Conservation (phyloP, 2,797 vertebrate genomes). For the Rhinella marina region DNA sequence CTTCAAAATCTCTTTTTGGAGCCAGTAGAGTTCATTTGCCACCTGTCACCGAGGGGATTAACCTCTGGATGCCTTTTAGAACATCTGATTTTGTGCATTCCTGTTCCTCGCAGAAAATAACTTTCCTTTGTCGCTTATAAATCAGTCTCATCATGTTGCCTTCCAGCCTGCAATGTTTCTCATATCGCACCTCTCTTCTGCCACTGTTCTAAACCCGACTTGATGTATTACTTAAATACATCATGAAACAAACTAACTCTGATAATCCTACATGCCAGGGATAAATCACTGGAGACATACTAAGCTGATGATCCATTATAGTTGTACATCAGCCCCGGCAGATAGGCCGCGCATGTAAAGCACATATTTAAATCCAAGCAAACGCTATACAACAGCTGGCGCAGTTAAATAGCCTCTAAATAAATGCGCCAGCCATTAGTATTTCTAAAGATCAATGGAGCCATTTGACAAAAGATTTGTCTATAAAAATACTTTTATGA, state of each 20-base stretch:
- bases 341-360: constrained; percentile 59
- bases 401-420: constrained; percentile 57
- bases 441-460: constrained; percentile 58
- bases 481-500: constrained; percentile 60
- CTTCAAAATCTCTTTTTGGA: constrained; percentile 18
- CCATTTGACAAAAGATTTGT: constrained; percentile 56
- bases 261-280: constrained; percentile 53
- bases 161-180: constrained; percentile 33
- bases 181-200: constrained; percentile 27
- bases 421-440: constrained; percentile 55
- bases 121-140: constrained; percentile 29
- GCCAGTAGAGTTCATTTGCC: not conserved
- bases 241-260: constrained; percentile 52
- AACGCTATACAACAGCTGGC: constrained; percentile 51
- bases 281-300: constrained; percentile 53
- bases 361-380: constrained; percentile 51
- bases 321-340: constrained; percentile 48
- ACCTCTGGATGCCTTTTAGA: constrained; percentile 24
- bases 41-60: constrained; percentile 42
- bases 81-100: constrained; percentile 2
- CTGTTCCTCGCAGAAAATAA: constrained; percentile 24
- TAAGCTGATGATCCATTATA: constrained; percentile 55
- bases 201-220: constrained; percentile 28
- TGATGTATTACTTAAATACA: constrained; percentile 59
- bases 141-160: constrained; percentile 17